Percentiles rank a stretch among this genome's conserved stretches.
Evolutionary conservation across 2,888 invertebrate genomes (phyloP).

Genomic region (Oligia strigilis): DNA sequence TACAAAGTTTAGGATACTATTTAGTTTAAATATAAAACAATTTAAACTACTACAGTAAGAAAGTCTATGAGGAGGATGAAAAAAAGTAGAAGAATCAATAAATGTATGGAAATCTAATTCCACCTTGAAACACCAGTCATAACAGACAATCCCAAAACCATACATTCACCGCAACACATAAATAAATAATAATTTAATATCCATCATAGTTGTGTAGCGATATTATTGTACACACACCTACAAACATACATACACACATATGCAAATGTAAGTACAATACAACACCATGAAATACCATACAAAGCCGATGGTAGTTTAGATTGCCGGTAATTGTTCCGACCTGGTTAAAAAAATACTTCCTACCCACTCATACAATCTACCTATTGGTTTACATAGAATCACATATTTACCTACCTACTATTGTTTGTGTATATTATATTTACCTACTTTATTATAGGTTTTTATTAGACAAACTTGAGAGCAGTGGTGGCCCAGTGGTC

Average conservation of each 20-base stretch:
- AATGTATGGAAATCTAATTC: too few relatives aligned
- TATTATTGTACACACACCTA: constrained; percentile 54
- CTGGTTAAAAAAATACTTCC: constrained; percentile 68
- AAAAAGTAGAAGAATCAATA: too few relatives aligned
- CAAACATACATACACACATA: constrained; percentile 41
- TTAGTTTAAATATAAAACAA: too few relatives aligned
- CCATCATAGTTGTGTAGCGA: constrained; percentile 58
- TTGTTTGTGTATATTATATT: background rate
- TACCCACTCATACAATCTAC: constrained; percentile 9
- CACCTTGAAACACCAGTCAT: background rate
- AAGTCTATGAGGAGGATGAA: too few relatives aligned
- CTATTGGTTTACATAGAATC: constrained; percentile 25
- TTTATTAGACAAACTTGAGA: too few relatives aligned
- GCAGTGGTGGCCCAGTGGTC: too few relatives aligned
- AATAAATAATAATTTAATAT: constrained; percentile 69
- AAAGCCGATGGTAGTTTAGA: constrained; percentile 75
- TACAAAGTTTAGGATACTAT: too few relatives aligned
- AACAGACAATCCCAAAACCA: background rate
- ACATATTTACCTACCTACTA: constrained; percentile 27
- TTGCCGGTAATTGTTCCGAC: constrained; percentile 74
- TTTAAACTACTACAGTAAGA: too few relatives aligned
- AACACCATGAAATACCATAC: constrained; percentile 53
- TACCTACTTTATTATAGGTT: background rate
- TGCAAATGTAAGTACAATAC: constrained; percentile 22
- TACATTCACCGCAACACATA: constrained; percentile 49